Percentiles rank a stretch among this genome's conserved stretches.
These are phyloP conservation scores for Galagoides demidoff DNA, from an alignment of 2,797 vertebrate genomes.

Conservation along the genomic window DNA sequence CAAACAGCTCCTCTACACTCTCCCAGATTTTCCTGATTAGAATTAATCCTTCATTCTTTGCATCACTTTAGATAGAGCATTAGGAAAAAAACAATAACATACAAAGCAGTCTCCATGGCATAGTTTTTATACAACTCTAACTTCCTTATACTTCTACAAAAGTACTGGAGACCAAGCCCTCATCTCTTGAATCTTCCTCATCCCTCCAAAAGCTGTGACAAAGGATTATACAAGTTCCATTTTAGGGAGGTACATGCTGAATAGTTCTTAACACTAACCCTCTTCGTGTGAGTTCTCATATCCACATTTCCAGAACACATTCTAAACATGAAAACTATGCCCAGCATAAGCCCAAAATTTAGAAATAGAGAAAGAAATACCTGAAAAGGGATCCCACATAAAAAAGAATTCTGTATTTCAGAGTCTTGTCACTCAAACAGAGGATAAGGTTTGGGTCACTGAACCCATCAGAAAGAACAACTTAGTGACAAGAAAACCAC, in stretches of 20 bases:
- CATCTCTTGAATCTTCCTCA: not conserved
- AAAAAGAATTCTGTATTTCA: constrained; percentile 8
- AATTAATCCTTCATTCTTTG: constrained; percentile 24
- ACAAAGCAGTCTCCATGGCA: not conserved
- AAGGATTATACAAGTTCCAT: not conserved
- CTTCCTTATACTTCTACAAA: not conserved
- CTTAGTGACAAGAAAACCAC: not conserved
- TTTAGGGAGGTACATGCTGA: constrained; percentile 2
- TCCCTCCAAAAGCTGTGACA: not conserved
- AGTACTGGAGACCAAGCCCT: not conserved
- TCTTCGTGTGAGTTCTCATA: not conserved
- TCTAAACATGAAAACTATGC: not conserved
- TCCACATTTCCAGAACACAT: not conserved
- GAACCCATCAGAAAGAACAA: constrained; percentile 5
- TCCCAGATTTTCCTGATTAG: not conserved
- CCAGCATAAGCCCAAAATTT: not conserved
- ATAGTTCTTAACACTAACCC: not conserved
- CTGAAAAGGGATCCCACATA: not conserved
- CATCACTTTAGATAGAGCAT: not conserved
- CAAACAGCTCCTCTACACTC: constrained; percentile 10
- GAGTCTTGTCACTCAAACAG: not conserved
- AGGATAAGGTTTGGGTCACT: not conserved
- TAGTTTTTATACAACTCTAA: not conserved
- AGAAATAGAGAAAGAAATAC: not conserved
- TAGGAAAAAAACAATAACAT: not conserved